These are phyloP conservation scores for Axea sp. DNA, from an alignment of 2,888 invertebrate species.

Conservation along the genomic window DNA sequence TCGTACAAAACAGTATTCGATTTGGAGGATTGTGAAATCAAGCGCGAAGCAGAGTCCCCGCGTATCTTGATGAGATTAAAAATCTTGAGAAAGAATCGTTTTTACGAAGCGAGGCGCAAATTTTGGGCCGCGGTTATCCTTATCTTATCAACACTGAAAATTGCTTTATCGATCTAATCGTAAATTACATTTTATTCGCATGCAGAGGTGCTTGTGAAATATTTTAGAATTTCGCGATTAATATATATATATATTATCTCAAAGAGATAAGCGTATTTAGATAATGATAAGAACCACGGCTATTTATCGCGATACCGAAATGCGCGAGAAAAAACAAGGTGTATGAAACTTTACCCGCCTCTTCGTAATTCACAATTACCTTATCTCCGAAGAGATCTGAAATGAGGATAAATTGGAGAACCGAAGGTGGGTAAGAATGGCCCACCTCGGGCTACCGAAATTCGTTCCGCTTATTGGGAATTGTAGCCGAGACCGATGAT, in stretches of 20 bases:
- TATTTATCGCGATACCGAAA: conserved; percentile 37
- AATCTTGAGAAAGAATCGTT: no score
- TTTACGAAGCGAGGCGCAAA: no score
- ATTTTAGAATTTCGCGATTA: conserved; percentile 48
- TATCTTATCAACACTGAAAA: no score
- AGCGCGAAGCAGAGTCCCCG: no score
- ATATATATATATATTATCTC: conserved; percentile 51
- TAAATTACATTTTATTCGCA: conserved; percentile 25
- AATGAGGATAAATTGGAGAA: conserved; percentile 30
- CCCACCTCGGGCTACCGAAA: conserved; percentile 10
- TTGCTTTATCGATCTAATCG: not conserved
- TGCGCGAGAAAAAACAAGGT: conserved; percentile 20
- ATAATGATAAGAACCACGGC: conserved; percentile 42
- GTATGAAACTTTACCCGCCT: conserved; percentile 23
- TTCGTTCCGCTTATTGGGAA: conserved; percentile 17
- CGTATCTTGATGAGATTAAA: no score
- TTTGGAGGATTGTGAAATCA: no score
- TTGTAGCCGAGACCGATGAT: conserved; percentile 5
- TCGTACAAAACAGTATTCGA: no score
- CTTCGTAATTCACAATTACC: conserved; percentile 37
- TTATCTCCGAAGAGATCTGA: conserved; percentile 24
- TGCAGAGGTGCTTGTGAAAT: conserved; percentile 29
- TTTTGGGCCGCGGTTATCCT: no score
- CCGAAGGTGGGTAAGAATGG: not conserved
- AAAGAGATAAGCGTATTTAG: conserved; percentile 39